These are phyloP conservation scores for Sepiola atlantica DNA, from an alignment of 2,888 invertebrate species.

Conservation along the genomic window DNA sequence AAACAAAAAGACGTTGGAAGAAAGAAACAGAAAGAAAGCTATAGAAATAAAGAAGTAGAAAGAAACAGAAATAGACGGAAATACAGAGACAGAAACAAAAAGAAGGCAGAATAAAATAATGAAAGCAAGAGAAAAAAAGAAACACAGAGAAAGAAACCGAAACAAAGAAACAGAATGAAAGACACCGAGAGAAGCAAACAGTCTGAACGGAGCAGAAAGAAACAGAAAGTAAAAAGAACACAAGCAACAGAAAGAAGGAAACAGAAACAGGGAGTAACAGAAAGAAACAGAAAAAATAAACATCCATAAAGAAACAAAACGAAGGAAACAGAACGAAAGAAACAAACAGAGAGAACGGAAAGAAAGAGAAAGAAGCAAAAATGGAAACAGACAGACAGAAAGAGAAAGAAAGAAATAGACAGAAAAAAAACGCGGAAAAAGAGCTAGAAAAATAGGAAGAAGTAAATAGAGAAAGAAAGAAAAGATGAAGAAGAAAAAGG, in stretches of 20 bases:
- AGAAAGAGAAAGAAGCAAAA: too few species aligned
- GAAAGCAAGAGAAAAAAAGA: background rate
- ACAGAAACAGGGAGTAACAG: background rate
- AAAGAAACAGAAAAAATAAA: too few species aligned
- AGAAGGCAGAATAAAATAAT: background rate
- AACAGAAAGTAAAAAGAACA: too few species aligned
- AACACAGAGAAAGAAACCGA: background rate
- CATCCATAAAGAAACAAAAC: too few species aligned
- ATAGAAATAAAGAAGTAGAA: background rate
- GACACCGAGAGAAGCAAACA: background rate
- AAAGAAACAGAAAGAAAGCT: background rate
- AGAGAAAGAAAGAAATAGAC: background rate
- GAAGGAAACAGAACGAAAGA: background rate
- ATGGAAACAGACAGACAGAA: background rate
- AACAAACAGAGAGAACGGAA: background rate
- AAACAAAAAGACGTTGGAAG: too few species aligned
- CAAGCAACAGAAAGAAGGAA: background rate
- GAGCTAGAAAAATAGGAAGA: background rate
- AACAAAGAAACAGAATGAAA: background rate
- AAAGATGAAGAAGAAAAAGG: background rate
- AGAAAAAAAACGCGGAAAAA: background rate
- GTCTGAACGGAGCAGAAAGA: background rate
- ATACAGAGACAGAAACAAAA: background rate
- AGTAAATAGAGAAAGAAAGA: background rate
- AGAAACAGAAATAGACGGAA: background rate